These are phyloP conservation scores for Cerceris rybyensis DNA, from an alignment of 2,888 invertebrate species.

Conservation along the genomic window DNA sequence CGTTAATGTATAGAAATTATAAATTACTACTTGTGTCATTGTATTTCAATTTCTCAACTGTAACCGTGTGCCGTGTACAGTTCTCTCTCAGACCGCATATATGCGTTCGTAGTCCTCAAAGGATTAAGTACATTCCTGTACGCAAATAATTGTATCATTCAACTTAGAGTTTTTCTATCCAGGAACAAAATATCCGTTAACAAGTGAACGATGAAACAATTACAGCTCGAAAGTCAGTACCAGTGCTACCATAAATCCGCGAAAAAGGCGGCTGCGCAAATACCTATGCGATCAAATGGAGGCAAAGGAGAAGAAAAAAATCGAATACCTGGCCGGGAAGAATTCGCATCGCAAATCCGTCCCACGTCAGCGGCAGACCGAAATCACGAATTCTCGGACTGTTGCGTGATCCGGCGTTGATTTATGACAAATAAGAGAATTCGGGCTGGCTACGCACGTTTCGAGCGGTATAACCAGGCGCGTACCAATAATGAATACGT, in stretches of 20 bases:
- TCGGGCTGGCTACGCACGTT: slow-evolving; percentile 70
- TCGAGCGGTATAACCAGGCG: slow-evolving; percentile 74
- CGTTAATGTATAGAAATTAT: too few relatives aligned
- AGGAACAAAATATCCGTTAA: too few relatives aligned
- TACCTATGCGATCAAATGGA: slow-evolving; percentile 25
- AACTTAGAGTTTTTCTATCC: too few relatives aligned
- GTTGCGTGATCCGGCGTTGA: slow-evolving; percentile 72
- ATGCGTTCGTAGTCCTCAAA: too few relatives aligned
- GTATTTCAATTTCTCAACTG: too few relatives aligned
- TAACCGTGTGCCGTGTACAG: too few relatives aligned
- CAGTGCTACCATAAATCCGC: neutral
- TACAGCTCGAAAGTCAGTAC: too few relatives aligned
- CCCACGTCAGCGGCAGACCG: slow-evolving; percentile 54
- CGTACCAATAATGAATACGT: slow-evolving; percentile 79
- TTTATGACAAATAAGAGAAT: slow-evolving; percentile 78
- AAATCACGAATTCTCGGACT: slow-evolving; percentile 68
- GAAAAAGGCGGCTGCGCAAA: slow-evolving; percentile 4
- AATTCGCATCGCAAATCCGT: slow-evolving; percentile 63
- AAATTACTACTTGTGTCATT: too few relatives aligned
- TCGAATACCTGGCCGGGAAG: slow-evolving; percentile 54
- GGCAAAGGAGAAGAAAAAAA: slow-evolving; percentile 22
- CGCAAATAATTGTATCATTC: too few relatives aligned
- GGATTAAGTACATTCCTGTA: too few relatives aligned
- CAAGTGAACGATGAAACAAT: too few relatives aligned
- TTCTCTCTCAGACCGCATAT: too few relatives aligned